Conservation (phyloP, 2,113 vertebrate genomes). For the Corythaeola cristata region DNA sequence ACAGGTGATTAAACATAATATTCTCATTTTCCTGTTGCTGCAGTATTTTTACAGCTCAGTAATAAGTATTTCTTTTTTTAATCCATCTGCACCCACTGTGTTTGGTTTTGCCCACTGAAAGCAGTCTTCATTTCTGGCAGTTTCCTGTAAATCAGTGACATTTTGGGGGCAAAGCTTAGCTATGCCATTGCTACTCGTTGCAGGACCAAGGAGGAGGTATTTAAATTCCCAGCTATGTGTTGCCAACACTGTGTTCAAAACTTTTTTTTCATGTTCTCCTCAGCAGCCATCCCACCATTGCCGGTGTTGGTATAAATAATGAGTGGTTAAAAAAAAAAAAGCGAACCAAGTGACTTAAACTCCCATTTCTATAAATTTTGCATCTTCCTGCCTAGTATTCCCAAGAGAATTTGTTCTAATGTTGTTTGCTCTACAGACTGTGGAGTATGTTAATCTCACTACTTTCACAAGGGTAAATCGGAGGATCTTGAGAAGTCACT, state of each 20-base stretch:
- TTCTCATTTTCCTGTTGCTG: not conserved
- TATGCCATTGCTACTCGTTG: not conserved
- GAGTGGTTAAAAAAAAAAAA: not conserved
- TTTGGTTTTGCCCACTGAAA: not conserved
- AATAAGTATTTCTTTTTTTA: not conserved
- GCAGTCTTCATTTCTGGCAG: not conserved
- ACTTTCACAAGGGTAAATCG: accelerated
- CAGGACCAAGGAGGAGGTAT: not conserved
- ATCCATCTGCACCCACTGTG: not conserved
- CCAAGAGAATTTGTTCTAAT: not conserved
- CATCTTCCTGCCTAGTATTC: not conserved
- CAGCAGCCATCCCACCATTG: not conserved
- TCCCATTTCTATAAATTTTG: not conserved
- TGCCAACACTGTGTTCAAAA: not conserved
- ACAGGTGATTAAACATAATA: not conserved
- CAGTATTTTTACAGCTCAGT: not conserved
- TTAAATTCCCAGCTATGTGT: not conserved
- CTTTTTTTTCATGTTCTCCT: not conserved
- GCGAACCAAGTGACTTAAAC: not conserved
- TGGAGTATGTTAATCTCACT: not conserved
- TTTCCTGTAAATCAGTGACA: not conserved
- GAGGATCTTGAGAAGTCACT: not conserved
- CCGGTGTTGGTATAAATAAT: not conserved
- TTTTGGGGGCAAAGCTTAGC: not conserved
- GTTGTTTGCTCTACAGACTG: not conserved